These are phyloP conservation scores for Hippocampus barbouri DNA, from an alignment of 2,113 vertebrate species.

Conservation along the genomic window DNA sequence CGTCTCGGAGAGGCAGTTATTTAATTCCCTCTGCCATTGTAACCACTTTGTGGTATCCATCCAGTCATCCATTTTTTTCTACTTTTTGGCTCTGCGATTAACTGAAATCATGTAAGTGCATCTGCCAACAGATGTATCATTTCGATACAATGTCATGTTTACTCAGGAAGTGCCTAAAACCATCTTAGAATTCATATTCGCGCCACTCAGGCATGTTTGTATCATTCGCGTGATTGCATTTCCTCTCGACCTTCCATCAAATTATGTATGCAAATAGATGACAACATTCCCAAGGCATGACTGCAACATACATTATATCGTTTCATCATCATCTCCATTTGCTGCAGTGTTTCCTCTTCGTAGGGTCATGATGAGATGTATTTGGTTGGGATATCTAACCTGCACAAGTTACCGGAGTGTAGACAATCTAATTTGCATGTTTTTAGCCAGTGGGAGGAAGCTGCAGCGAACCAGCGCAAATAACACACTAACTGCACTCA, in stretches of 20 bases:
- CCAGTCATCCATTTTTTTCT: too few relatives aligned
- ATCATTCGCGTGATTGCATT: conserved; percentile 11
- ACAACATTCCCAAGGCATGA: background rate
- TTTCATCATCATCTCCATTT: background rate
- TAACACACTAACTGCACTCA: background rate
- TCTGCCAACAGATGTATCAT: too few relatives aligned
- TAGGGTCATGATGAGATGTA: background rate
- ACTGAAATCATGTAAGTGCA: too few relatives aligned
- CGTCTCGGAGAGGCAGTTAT: background rate
- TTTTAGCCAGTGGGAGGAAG: background rate
- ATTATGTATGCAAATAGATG: conserved; percentile 8
- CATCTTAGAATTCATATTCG: background rate
- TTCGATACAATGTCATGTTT: conserved; percentile 19
- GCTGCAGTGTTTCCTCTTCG: background rate
- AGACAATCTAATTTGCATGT: background rate
- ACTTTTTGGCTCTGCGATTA: too few relatives aligned
- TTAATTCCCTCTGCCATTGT: background rate
- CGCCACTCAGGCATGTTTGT: background rate
- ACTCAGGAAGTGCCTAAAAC: background rate
- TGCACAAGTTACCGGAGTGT: background rate
- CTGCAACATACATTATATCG: background rate
- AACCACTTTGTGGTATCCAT: too few relatives aligned
- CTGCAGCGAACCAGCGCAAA: background rate
- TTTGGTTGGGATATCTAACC: background rate
- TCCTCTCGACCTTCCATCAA: conserved; percentile 13